Conservation (phyloP, 2,888 invertebrate species). For the Taenaris catops region DNA sequence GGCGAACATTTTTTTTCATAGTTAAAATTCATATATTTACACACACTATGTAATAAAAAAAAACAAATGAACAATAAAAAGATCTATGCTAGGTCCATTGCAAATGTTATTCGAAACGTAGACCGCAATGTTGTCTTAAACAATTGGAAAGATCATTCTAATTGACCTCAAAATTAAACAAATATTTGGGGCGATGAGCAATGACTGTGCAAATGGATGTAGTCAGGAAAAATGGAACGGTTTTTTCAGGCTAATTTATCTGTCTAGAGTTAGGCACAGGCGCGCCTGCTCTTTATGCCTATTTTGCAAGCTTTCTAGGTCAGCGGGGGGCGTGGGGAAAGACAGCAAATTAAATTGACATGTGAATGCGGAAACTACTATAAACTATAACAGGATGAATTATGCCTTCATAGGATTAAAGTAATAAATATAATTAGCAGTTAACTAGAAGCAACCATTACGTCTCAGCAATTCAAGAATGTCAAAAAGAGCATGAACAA, state of each 20-base stretch:
- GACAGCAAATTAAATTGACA: slow-evolving; percentile 22
- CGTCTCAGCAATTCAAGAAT: too few species aligned
- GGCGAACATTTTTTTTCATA: too few species aligned
- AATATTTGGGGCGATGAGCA: slow-evolving; percentile 8
- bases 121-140: too few species aligned
- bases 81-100: too few species aligned
- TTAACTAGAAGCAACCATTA: too few species aligned
- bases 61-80: too few species aligned
- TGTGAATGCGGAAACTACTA: slow-evolving; percentile 15
- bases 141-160: slow-evolving; percentile 3
- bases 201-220: too few species aligned
- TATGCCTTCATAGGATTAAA: slow-evolving; percentile 10
- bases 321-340: slow-evolving; percentile 27
- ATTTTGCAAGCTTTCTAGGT: slow-evolving; percentile 32
- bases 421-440: too few species aligned
- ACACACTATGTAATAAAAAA: too few species aligned
- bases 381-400: slow-evolving; percentile 17
- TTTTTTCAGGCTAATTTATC: slow-evolving; percentile 10
- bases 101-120: too few species aligned
- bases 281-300: slow-evolving; percentile 32
- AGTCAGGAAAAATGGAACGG: slow-evolving; percentile 10
- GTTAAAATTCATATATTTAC: too few species aligned
- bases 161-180: slow-evolving; percentile 19
- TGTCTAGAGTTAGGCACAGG: slow-evolving; percentile 21
- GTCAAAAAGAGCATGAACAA: too few species aligned